Evolutionary conservation across 2,888 invertebrate species (phyloP), one percentile per base, ranked within the genome.

Genomic region (Blastobasis adustella): DNA sequence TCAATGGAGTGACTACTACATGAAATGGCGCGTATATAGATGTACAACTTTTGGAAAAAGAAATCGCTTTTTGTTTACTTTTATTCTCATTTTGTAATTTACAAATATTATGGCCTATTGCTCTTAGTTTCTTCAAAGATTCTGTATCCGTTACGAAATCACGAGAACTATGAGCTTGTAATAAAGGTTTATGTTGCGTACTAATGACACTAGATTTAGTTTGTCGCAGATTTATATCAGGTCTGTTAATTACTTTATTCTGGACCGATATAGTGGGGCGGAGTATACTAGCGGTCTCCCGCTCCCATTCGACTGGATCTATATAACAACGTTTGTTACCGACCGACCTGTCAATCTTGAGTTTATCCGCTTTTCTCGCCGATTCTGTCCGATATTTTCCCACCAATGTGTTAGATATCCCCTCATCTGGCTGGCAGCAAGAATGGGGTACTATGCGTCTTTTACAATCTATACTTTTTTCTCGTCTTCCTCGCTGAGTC

Each of bases 241-340:
- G 58, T 60, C 74, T 78, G 59, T 57, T 61, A 37, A 66, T 59
- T 46, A 74, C 60, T 76, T 85, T 86, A 56, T 85, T 85, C 55
- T 86, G 85, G 50, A 88, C 82, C 5, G 87, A 86, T 64, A 88
- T 80, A 4, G 87, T 87, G 4, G 86, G 75, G 42, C 87, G 78
- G 36, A 84, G 75, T 52, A 91, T 90, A 73, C 90, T 90, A 59
- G 89, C 89, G 43, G 90, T 90, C 65, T 90, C 89, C 50, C 86
- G 82, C 70, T 90, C 90, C 90, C 90, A 91, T 56, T 82, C 79
- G 44, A 72, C 61, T 36, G 89, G 89, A 62, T 89, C 89, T 58
- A 89, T 89, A 61, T 89, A 89, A 67, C 89, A 89, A 57, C 89
- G 78, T 65, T 89, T 89, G 66, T 89, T 89, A 62, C 89, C 89